These are phyloP conservation scores for Colletes latitarsis DNA, from an alignment of 1,140 invertebrate species.

Conservation along the genomic window DNA sequence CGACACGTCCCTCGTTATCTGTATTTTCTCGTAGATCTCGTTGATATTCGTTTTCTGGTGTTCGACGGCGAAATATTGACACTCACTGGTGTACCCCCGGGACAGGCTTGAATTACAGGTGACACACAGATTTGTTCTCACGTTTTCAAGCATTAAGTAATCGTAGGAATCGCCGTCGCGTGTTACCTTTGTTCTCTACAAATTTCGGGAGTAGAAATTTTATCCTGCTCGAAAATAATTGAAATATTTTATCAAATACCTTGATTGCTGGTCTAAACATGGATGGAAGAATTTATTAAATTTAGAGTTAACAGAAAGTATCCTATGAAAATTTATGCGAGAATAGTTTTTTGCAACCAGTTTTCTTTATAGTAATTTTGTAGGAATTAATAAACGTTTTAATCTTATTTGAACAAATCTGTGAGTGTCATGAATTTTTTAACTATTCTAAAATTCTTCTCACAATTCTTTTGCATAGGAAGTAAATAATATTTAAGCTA, in stretches of 20 bases:
- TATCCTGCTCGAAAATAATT: not conserved
- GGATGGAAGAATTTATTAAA: not conserved
- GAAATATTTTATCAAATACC: no score
- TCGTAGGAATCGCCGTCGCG: not conserved
- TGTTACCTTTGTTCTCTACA: no score
- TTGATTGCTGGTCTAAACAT: not conserved
- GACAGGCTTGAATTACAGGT: slow-evolving; percentile 4
- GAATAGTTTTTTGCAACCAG: not conserved
- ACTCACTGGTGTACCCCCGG: slow-evolving; percentile 4
- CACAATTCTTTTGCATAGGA: not conserved
- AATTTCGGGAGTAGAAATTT: not conserved
- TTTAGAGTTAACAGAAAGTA: not conserved
- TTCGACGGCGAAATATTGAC: not conserved
- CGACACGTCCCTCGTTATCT: slow-evolving; percentile 7
- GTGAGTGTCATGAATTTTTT: not conserved
- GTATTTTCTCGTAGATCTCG: no score
- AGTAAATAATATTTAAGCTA: not conserved
- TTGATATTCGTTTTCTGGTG: not conserved
- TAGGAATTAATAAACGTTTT: no score
- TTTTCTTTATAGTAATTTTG: no score
- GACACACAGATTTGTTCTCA: not conserved
- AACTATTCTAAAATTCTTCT: slow-evolving; percentile 15
- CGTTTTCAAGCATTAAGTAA: not conserved
- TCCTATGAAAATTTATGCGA: not conserved
- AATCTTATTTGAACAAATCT: no score